Evolutionary conservation across 2,888 invertebrate species (phyloP).

Genomic region (Agapetus fuscipes): DNA sequence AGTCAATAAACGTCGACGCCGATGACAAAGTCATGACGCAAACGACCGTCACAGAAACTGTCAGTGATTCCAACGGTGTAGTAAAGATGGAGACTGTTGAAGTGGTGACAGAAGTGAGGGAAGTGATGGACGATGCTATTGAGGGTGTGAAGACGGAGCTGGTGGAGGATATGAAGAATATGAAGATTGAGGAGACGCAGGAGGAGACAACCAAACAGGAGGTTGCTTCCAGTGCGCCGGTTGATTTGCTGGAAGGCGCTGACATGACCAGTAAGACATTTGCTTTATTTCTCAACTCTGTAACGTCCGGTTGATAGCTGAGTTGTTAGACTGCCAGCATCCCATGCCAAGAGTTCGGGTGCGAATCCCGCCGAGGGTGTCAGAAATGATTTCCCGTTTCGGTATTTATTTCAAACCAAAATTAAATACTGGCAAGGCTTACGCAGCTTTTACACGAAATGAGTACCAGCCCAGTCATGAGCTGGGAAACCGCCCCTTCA

Average conservation of each 20-base stretch:
- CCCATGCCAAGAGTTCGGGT: no score
- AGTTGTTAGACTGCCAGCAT: no score
- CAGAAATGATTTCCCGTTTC: no score
- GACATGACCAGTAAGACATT: slow-evolving; percentile 47
- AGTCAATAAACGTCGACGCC: slow-evolving; percentile 23
- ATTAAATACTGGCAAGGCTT: no score
- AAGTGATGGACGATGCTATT: slow-evolving; percentile 19
- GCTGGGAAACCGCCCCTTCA: no score
- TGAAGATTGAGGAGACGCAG: slow-evolving; percentile 24
- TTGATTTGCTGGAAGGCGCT: slow-evolving; percentile 36
- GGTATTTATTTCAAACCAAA: no score
- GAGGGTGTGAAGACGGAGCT: slow-evolving; percentile 25
- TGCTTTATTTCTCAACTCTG: no score
- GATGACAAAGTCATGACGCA: slow-evolving; percentile 23
- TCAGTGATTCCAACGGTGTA: slow-evolving; percentile 24
- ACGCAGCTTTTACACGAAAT: no score
- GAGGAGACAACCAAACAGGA: slow-evolving; percentile 27
- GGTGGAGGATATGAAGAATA: slow-evolving; percentile 29
- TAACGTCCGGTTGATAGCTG: no score
- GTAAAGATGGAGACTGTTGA: slow-evolving; percentile 27
- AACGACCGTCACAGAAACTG: slow-evolving; percentile 21
- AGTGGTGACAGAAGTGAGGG: slow-evolving; percentile 16
- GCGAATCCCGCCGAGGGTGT: no score
- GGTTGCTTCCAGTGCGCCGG: no score
- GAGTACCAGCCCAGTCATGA: no score